These are phyloP conservation scores for Drosophila ohnishii DNA, from an alignment of 1,140 invertebrate genomes.

Conservation along the genomic window DNA sequence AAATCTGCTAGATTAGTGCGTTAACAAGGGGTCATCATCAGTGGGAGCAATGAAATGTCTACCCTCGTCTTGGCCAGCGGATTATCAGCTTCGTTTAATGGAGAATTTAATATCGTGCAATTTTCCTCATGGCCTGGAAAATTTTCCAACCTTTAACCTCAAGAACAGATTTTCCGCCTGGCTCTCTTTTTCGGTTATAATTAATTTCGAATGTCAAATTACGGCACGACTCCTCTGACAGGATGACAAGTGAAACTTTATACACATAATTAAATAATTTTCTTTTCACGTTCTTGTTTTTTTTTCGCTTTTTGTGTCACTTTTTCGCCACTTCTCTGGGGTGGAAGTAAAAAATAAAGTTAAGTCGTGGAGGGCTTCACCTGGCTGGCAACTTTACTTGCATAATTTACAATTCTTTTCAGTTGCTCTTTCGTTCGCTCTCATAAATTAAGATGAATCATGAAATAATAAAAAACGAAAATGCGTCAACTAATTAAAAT, in stretches of 20 bases:
- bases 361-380: conserved; percentile 19
- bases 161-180: conserved; percentile 26
- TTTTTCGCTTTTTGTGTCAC: conserved; percentile 14
- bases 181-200: conserved; percentile 40
- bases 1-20: conserved; percentile 68
- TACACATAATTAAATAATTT: conserved; percentile 77
- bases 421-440: conserved; percentile 15
- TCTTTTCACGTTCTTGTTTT: conserved; percentile 19
- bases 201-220: conserved; percentile 67
- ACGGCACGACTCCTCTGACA: conserved; percentile 35
- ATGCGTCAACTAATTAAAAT: conserved; percentile 68
- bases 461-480: conserved; percentile 54
- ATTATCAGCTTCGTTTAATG: conserved; percentile 52
- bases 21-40: conserved; percentile 69
- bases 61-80: conserved; percentile 62
- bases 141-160: conserved; percentile 28
- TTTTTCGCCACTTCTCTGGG: conserved; percentile 42
- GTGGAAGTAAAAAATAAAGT: conserved; percentile 44
- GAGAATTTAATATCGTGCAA: conserved; percentile 39
- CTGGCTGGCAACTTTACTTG: conserved; percentile 55
- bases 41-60: conserved; percentile 38
- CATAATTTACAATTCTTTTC: conserved; percentile 68
- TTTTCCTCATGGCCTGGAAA: conserved; percentile 23
- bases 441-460: conserved; percentile 71
- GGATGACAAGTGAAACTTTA: conserved; percentile 65